phyloP scores from a whole-genome alignment of 2,888 invertebrate genomes.

The Pocota personata region DNA sequence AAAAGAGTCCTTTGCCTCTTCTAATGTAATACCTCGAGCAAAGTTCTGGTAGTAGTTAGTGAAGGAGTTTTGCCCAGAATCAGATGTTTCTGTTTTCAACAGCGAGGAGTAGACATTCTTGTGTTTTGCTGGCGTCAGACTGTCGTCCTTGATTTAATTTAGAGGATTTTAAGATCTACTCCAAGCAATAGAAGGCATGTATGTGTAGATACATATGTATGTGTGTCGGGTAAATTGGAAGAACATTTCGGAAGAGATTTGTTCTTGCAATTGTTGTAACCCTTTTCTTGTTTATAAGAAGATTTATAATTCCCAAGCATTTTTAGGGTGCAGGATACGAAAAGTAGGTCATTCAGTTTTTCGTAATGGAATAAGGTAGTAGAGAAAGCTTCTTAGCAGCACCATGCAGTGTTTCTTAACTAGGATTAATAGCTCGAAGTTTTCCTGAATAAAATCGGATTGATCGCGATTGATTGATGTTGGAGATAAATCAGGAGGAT shows the following conservation, averaged over 20 bases:
- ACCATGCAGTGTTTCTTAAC: not conserved
- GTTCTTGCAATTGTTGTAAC: slow-evolving; percentile 12
- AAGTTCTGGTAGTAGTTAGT: not conserved
- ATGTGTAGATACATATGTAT: not conserved
- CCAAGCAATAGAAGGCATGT: not conserved
- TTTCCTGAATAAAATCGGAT: not conserved
- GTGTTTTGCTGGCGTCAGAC: slow-evolving; percentile 36
- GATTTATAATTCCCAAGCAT: slow-evolving; percentile 15
- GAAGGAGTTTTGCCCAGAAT: slow-evolving; percentile 27
- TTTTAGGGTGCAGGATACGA: not conserved
- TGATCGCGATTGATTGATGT: too few species aligned
- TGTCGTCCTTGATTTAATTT: slow-evolving; percentile 74
- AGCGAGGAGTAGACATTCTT: slow-evolving; percentile 11
- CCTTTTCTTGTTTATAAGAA: slow-evolving; percentile 5
- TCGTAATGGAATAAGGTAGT: not conserved
- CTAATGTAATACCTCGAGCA: slow-evolving; percentile 1
- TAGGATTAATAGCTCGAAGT: not conserved
- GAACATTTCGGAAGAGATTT: slow-evolving; percentile 5
- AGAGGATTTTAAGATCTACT: slow-evolving; percentile 56
- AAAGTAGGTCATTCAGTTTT: not conserved
- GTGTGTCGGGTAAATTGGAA: not conserved
- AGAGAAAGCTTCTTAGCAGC: not conserved
- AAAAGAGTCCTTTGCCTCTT: not conserved
- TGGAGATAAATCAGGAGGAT: too few species aligned
- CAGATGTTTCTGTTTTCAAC: slow-evolving; percentile 50